Base-by-base conservation (phyloP, 1,140 invertebrate species). In the Ctenoplectra terminalis region DNA sequence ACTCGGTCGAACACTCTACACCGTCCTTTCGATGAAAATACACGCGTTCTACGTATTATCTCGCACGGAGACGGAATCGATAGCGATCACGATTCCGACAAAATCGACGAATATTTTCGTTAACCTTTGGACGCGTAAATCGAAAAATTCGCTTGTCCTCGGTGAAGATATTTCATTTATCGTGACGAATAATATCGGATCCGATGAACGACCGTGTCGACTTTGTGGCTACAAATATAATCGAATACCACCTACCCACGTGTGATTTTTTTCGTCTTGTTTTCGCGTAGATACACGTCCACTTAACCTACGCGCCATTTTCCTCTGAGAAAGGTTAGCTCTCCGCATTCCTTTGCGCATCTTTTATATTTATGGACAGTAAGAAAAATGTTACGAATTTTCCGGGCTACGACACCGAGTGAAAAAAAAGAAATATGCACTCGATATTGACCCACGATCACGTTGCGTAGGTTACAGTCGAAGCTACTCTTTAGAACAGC, bases 401-500 rank as follows among this genome's bases (percentile, higher is more conserved):
- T 40, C 11, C n/a, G n/a, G n/a, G n/a, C n/a, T n/a, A n/a, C n/a
- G n/a, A n/a, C n/a, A n/a, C n/a, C n/a, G n/a, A n/a, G n/a, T n/a
- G 15, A 37, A 46, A 5, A 26, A 26, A 1, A n/a, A n/a, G n/a
- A n/a, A n/a, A 4, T 23, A n/a, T n/a, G n/a, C n/a, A 34, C 58
- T 34, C 8, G 34, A 23, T 2, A 64, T 52, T 52, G 64, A 60
- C 17, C n/a, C 26, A 76, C 48, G 74, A 40, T 63, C 23, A 61
- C 56, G 71, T 50, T 40, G 78, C 40, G 50, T 70, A 69, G 56
- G 67, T 84, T 66, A 58, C 52, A 69, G 77, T 64, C 70, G 50
- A 67, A 71, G 54, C 58, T 70, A 58, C 74, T 86, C 85, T 78
- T 71, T 79, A 61, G 69, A 84, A 81, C 84, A 83, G 74, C 88